Base-by-base conservation (phyloP, 2,888 invertebrate genomes). In the Prenolepis imparis region DNA sequence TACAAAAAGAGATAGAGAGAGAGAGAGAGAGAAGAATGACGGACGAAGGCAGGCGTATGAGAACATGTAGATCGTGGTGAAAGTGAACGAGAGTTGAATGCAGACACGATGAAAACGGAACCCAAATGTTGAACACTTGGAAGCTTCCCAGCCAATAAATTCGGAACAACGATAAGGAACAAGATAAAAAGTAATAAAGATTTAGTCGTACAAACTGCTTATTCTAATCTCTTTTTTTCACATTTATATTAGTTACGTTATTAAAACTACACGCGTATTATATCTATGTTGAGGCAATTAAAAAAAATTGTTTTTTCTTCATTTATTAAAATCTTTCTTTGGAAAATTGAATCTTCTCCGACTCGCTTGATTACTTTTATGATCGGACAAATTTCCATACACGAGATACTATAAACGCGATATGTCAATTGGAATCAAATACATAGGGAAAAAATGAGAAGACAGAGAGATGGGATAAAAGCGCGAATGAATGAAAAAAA, bases 1-100 rank as follows among this genome's bases (percentile, higher is more conserved):
- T 84, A 81, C 83, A 84, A 84, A 88, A 85, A 82, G 85, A 85
- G 84, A 83, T 44, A 57, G 55, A 52, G 32, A 36, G 2, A 36
- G 32, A 36, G 32, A 36, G 32, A 36, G 5, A 36, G 4, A 5
- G 85, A 61, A 84, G 81, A 82, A 82, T 88, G 88, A 84, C 68
- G 73, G 80, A 83, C 52, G 64, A 55, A n/a, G 61, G 2, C 59
- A 3, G n/a, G 18, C 28, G 52, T 44, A 74, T n/a, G 55, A 67
- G 67, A 78, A 24, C 70, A 70, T 11, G 72, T 63, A 59, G 68
- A 59, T 77, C 80, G 59, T 44, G 59, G 78, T 78, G 78, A 78
- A 78, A 78, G 67, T 78, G 67, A 78, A 67, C 67, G 70, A 70
- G 57, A 67, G 44, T 36, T 24, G 78, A 59, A 78, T 78, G 44